These are phyloP conservation scores for human (Homo sapiens) DNA, from an alignment of 2,113 vertebrate species.

Conservation along the genomic window DNA sequence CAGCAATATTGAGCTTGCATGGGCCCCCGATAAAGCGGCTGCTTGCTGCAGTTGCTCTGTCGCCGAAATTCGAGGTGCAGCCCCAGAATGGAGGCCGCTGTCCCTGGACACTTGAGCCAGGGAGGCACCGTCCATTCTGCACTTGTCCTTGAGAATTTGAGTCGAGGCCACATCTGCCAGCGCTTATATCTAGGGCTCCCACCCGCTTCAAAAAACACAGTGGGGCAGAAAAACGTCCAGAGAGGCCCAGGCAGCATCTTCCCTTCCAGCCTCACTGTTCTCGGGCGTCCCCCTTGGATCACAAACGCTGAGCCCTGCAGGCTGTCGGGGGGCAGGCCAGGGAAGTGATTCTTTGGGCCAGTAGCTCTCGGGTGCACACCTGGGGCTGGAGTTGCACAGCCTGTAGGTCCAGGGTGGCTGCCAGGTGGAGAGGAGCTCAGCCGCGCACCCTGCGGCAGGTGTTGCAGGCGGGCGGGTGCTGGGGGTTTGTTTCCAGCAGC, in stretches of 20 bases:
- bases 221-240: neutral
- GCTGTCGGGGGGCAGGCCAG: fast-evolving
- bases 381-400: fast-evolving
- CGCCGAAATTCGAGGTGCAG: constrained; percentile 71
- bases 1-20: neutral
- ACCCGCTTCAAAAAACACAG: neutral
- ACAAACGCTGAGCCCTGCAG: fast-evolving
- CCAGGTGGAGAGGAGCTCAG: fast-evolving
- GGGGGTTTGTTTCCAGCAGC: neutral
- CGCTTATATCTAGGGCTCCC: neutral
- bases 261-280: fast-evolving
- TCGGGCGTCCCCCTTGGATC: fast-evolving
- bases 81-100: constrained; percentile 37
- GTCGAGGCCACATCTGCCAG: neutral
- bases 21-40: neutral
- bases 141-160: constrained; percentile 35
- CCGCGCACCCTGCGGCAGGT: fast-evolving
- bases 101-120: constrained; percentile 60
- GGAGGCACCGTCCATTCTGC: neutral
- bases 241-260: fast-evolving
- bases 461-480: neutral
- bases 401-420: neutral
- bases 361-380: fast-evolving
- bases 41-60: constrained; percentile 37
- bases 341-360: neutral